phyloP scores from a whole-genome alignment of 2,888 invertebrate genomes.

The Pomacea canaliculata region DNA sequence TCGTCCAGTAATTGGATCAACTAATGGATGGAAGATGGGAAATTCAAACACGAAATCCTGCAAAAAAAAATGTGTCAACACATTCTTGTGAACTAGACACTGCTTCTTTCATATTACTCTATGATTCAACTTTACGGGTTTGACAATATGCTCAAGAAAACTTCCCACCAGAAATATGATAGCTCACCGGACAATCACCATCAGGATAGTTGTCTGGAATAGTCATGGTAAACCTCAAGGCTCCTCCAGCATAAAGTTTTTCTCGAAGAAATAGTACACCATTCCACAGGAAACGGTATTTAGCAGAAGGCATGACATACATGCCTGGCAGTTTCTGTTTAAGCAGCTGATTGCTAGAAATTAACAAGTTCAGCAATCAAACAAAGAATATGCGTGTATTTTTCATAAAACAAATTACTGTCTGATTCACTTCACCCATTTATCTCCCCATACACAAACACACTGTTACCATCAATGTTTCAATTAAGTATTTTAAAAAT shows the following conservation, averaged over 20 bases:
- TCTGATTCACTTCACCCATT: too few species aligned
- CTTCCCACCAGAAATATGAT: not conserved
- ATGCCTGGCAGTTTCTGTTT: constrained; percentile 88
- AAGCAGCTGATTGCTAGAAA: constrained; percentile 61
- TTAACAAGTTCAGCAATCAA: constrained; percentile 13
- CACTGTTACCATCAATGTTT: too few species aligned
- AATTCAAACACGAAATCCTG: constrained; percentile 87
- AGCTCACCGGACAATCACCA: constrained; percentile 84
- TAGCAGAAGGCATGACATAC: constrained; percentile 90
- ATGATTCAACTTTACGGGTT: not conserved
- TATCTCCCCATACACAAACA: too few species aligned
- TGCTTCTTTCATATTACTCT: not conserved
- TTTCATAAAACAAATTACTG: not conserved
- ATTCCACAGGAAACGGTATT: constrained; percentile 80
- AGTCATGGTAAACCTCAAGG: constrained; percentile 88
- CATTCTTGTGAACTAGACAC: not conserved
- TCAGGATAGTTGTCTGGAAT: constrained; percentile 91
- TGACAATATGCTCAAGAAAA: not conserved
- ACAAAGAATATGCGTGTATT: not conserved
- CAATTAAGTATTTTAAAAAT: not conserved
- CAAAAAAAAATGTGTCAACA: constrained; percentile 44
- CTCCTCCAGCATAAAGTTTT: constrained; percentile 89
- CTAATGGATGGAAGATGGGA: constrained; percentile 87
- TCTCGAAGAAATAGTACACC: constrained; percentile 90
- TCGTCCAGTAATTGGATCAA: constrained; percentile 83